Evolutionary conservation across 2,888 invertebrate genomes (phyloP).

Genomic region (Caenorhabditis becei): DNA sequence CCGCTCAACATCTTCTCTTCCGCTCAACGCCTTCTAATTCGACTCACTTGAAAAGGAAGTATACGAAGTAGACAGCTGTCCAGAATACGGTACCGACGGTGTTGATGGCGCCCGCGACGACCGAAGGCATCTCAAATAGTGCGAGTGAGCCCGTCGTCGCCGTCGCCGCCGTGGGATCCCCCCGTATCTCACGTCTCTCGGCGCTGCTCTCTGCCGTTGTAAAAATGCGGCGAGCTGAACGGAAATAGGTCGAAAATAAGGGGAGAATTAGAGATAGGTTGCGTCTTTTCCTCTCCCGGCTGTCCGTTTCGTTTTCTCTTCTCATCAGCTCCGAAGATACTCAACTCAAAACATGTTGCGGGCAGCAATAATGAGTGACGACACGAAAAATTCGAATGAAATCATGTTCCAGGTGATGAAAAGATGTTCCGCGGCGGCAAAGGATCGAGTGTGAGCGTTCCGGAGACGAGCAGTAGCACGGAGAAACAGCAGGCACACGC

Average conservation of each 20-base stretch:
- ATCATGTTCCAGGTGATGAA: constrained; percentile 52
- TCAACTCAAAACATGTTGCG: constrained; percentile 57
- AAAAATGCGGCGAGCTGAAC: constrained; percentile 48
- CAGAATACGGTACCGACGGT: constrained; percentile 58
- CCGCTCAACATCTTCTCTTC: background rate
- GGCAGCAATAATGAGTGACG: constrained; percentile 40
- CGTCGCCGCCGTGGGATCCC: constrained; percentile 28
- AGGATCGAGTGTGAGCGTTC: constrained; percentile 36
- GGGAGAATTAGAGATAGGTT: constrained; percentile 55
- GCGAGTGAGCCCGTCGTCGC: constrained; percentile 19
- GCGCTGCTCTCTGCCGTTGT: constrained; percentile 25
- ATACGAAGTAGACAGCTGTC: constrained; percentile 70
- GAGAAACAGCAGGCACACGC: constrained; percentile 26
- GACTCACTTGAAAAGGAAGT: constrained; percentile 71
- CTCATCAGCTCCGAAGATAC: constrained; percentile 1
- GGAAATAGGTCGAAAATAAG: constrained; percentile 52
- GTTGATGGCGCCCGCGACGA: constrained; percentile 44
- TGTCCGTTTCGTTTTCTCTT: constrained; percentile 25
- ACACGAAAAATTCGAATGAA: background rate
- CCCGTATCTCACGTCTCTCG: background rate
- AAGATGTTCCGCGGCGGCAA: constrained; percentile 53
- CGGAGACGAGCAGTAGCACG: constrained; percentile 20
- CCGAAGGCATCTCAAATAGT: constrained; percentile 50
- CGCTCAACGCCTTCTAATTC: background rate
- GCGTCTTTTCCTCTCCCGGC: constrained; percentile 5